Base-by-base conservation (phyloP, 2,888 invertebrate genomes). In the Melikaiella ostensackeni region DNA sequence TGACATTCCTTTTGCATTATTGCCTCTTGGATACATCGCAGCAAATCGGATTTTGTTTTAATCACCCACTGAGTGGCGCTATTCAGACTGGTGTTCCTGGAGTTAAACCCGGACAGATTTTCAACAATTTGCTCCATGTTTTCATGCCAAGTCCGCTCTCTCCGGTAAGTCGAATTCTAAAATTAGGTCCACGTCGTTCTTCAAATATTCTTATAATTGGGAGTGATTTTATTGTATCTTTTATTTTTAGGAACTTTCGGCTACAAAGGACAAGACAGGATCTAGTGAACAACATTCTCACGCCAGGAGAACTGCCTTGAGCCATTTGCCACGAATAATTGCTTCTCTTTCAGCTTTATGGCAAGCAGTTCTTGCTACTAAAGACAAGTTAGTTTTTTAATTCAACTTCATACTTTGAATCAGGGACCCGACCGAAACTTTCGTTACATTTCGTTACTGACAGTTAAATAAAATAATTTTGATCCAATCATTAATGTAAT, bases 41-140 rank as follows among this genome's bases (percentile, higher is more conserved):
- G 84, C 94, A 93, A 90, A 89, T 92, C 21, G 93, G 93, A 7
- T 93, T 93, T 82, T 92, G 93, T 2, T 93, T 94, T 75, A 93
- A 93, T 84, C 93, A 93, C 84, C 93, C 93, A 9, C 91, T 93
- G 80, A 92, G 93, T 7, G 89, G 90, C 5, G 92, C 93, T 76
- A 50, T 50, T 42, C 30, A 30, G 30, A 30, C 30, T 4, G 30
- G 30, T 30, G 30, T 30, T 30, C 30, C 30, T 30, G 30, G 42
- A 42, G 42, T 42, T 13, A 42, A 42, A 42, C 42, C 42, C 13
- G 42, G 42, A 30, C 30, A 97, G 87, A 94, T 97, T 79, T 94
- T 97, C 84, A 96, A 95, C 86, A 97, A 96, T 89, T 93, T 97
- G 57, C 95, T 97, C 74, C 96, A 96, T 89, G 96, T 96, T 3